Evolutionary conservation across 2,113 vertebrate species (phyloP).

Genomic region (Seriola rivoliana): DNA sequence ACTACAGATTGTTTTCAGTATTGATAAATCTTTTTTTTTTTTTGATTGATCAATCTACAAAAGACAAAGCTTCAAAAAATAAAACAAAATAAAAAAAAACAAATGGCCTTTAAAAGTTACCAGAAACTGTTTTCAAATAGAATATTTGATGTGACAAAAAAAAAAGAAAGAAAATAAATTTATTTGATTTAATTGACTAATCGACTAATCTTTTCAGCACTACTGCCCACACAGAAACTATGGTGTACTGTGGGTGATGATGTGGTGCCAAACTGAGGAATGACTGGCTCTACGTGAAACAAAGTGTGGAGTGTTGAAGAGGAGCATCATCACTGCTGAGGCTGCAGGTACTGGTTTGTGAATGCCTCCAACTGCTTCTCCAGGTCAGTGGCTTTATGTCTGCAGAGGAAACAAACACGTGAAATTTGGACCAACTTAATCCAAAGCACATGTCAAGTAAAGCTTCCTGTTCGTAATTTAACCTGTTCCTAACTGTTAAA

Average conservation of each 20-base stretch:
- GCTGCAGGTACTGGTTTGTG: constrained; percentile 90
- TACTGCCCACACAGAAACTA: background rate
- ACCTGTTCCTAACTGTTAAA: background rate
- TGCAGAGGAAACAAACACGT: constrained; percentile 70
- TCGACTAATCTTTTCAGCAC: background rate
- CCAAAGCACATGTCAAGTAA: background rate
- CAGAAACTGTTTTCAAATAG: background rate
- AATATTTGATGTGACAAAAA: background rate
- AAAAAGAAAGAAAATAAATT: background rate
- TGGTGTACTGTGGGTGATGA: background rate
- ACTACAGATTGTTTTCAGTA: background rate
- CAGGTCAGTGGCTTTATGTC: constrained; percentile 93
- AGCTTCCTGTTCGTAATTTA: background rate
- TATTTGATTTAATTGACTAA: background rate
- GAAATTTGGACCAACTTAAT: background rate
- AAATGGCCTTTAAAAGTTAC: background rate
- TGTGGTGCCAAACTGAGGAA: constrained; percentile 3
- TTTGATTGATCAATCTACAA: constrained; percentile 2
- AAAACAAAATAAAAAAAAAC: background rate
- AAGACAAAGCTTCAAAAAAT: background rate
- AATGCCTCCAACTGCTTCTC: constrained; percentile 92
- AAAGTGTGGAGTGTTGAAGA: constrained; percentile 13
- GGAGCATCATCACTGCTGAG: constrained; percentile 69
- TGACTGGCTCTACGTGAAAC: constrained; percentile 40
- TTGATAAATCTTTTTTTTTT: background rate